Evolutionary conservation across 2,797 vertebrate genomes (phyloP).

Genomic region (Pseudotriccus pelzelni): DNA sequence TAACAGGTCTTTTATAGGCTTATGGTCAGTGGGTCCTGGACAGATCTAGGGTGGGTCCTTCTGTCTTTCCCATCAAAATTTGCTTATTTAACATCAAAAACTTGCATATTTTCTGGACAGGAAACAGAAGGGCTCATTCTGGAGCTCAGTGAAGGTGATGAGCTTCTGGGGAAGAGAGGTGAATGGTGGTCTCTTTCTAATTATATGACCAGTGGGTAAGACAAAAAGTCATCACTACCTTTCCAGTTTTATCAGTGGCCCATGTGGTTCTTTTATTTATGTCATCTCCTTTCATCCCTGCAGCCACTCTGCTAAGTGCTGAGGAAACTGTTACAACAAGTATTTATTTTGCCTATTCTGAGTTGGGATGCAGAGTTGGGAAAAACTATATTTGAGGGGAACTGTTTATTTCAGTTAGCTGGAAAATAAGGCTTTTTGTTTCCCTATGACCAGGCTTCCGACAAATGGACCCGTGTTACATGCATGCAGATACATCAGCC

Average conservation of each 20-base stretch:
- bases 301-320: background rate
- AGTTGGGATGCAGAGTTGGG: background rate
- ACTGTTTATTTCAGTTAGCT: background rate
- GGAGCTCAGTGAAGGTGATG: background rate
- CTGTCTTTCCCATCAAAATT: background rate
- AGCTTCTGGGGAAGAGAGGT: background rate
- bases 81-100: background rate
- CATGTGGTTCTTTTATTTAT: background rate
- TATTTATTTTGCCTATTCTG: background rate
- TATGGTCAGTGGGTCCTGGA: background rate
- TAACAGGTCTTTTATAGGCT: background rate
- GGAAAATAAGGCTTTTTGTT: background rate
- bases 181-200: background rate
- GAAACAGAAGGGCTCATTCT: background rate
- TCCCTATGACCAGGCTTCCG: background rate
- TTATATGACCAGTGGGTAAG: background rate
- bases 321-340: background rate
- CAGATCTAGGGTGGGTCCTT: background rate
- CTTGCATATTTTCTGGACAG: background rate
- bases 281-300: background rate
- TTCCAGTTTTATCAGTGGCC: background rate
- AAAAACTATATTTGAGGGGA: background rate
- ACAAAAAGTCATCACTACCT: no score
- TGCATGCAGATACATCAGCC: background rate
- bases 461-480: background rate